phyloP scores from a whole-genome alignment of 2,888 invertebrate genomes.

The Calephelis perditalis region DNA sequence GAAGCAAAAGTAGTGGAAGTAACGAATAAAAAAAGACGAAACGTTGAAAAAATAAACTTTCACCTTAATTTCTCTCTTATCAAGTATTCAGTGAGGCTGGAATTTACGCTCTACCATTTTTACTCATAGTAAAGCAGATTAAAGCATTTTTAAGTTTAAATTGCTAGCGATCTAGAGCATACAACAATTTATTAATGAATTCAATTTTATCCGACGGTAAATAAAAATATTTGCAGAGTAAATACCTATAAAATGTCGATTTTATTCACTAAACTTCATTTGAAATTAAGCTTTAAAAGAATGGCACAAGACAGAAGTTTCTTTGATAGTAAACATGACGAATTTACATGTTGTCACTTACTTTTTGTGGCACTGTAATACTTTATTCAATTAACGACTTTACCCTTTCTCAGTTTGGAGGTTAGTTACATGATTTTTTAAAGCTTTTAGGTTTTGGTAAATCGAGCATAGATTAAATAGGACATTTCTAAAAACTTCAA shows the following conservation, averaged over 20 bases:
- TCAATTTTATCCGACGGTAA: constrained; percentile 24
- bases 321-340: not conserved
- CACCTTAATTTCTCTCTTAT: constrained; percentile 2
- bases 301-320: not conserved
- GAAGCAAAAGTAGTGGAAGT: no score
- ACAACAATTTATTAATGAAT: constrained; percentile 24
- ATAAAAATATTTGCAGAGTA: constrained; percentile 27
- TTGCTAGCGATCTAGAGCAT: constrained; percentile 19
- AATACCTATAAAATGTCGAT: constrained; percentile 24
- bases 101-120: not conserved
- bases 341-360: not conserved
- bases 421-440: no score
- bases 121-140: constrained; percentile 18
- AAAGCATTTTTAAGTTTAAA: constrained; percentile 19
- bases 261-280: constrained; percentile 19
- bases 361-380: not conserved
- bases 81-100: not conserved
- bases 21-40: no score
- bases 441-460: no score
- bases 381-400: constrained; percentile 2
- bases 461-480: not conserved
- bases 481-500: not conserved
- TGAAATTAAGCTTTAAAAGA: constrained; percentile 12
- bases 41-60: not conserved
- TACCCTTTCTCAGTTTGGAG: not conserved